Percentiles rank a stretch among this genome's conserved stretches.
Conservation (phyloP, 53 echinoderm and acorn worm genomes). For the Paracentrotus lividus region DNA sequence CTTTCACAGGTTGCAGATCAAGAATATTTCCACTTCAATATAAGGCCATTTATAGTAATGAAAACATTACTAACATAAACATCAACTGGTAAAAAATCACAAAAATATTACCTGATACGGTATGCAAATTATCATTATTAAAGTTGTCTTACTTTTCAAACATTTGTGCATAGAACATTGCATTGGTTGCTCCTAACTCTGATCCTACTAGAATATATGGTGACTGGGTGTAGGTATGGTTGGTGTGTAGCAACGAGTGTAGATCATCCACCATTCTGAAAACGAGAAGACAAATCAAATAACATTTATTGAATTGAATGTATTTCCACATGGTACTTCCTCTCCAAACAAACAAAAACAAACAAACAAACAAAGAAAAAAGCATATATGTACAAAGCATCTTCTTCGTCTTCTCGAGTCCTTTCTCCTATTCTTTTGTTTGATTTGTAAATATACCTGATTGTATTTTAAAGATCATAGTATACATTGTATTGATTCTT, state of each 20-base stretch:
- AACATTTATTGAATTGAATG: no score
- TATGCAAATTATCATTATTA: no score
- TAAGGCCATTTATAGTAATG: no score
- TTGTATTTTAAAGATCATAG: no score
- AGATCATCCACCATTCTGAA: constrained; percentile 91
- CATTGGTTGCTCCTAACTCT: constrained; percentile 84
- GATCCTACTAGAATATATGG: constrained; percentile 94
- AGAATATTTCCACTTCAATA: no score
- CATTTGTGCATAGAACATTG: constrained; percentile 95
- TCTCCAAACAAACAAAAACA: neutral
- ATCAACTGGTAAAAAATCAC: no score
- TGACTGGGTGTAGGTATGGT: constrained; percentile 77
- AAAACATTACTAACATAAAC: no score
- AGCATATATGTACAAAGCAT: neutral
- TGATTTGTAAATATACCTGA: no score
- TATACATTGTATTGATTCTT: no score
- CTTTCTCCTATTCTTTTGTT: neutral
- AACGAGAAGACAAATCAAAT: neutral
- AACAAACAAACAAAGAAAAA: neutral
- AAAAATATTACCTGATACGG: no score
- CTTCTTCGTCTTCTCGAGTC: neutral
- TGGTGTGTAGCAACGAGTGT: constrained; percentile 78
- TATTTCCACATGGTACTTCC: no score
- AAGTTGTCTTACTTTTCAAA: constrained; percentile 87
- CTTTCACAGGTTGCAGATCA: no score